phyloP scores from a whole-genome alignment of 2,113 vertebrate genomes.

The Hirundichthys speculiger region DNA sequence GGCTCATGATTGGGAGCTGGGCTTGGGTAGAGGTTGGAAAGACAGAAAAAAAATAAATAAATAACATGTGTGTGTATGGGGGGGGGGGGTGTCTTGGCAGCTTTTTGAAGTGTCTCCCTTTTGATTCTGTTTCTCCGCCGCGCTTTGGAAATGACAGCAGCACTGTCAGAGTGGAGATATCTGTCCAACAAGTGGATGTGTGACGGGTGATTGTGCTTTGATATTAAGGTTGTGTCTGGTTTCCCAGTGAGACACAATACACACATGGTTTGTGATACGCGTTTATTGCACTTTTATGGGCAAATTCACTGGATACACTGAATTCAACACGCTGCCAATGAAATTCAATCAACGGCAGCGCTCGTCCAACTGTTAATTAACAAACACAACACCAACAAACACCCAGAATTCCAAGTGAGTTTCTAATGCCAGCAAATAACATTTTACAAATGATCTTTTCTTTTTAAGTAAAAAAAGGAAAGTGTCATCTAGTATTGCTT shows the following conservation, averaged over 20 bases:
- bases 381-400: no score
- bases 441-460: no score
- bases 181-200: conserved; percentile 53
- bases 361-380: no score
- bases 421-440: no score
- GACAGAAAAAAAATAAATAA: conserved; percentile 42
- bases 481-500: no score
- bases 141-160: conserved; percentile 65
- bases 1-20: conserved; percentile 43
- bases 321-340: no score
- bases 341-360: no score
- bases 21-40: conserved; percentile 23
- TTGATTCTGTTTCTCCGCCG: conserved; percentile 54
- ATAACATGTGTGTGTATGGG: no score
- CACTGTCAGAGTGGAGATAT: conserved; percentile 56
- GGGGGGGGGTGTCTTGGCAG: no score
- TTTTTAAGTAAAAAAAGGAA: no score
- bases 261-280: conserved; percentile 38
- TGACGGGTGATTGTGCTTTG: conserved; percentile 67
- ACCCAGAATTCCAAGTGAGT: no score
- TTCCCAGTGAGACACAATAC: conserved; percentile 9
- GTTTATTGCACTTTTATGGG: conserved; percentile 38
- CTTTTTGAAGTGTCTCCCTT: conserved; percentile 71
- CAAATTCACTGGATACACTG: background rate
- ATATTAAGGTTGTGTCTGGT: conserved; percentile 49